Base-by-base conservation (phyloP, 92 coral and sea anemone genomes). In the Palythoa grandiflora region DNA sequence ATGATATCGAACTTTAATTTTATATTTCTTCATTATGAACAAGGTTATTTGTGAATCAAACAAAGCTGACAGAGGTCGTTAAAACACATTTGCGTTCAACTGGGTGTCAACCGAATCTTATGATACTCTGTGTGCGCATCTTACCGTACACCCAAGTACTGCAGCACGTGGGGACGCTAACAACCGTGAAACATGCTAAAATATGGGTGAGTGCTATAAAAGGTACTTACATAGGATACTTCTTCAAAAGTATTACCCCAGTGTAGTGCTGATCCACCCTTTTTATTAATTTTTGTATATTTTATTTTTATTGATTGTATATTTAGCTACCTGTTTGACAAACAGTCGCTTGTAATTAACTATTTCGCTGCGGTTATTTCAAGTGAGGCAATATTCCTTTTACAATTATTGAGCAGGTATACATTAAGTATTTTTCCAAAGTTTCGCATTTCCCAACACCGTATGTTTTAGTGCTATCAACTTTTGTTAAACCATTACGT, bases 31-130 rank as follows among this genome's bases (percentile, higher is more conserved):
- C 19, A 15, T 12, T 59, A 44, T 8, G 65, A 2, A 54, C 53
- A 86, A 96, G 99, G 75, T 84, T 96, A 88, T 95, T 94, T 83
- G 71, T 95, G 17, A 96, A 96, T 68, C 57, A 60, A 15, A 70
- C 52, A 19, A 93, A 93, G 90, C 83, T 96, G 15, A 91, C 95
- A n/a, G 38, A 71, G 40, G 76, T 78, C 4, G 95, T 96, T 35
- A 85, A 73, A 79, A 60, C 63, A 17, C 96, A 96, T 91, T 85
- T 96, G 40, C 90, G 70, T 3, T 78, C 83, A 28, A 77, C 88
- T 39, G 47, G 72, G 55, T 89, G 93, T 28, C 84, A 28, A 52
- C 88, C 86, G 1, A 81, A 78, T n/a, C 37, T 78, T 57, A 59
- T 38, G 6, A 85, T 54, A 9, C 68, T 90, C 57, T 91, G 94